Evolutionary conservation across 2,113 vertebrate species (phyloP), one percentile per base, ranked within the genome.

Genomic region (Willisornis vidua): DNA sequence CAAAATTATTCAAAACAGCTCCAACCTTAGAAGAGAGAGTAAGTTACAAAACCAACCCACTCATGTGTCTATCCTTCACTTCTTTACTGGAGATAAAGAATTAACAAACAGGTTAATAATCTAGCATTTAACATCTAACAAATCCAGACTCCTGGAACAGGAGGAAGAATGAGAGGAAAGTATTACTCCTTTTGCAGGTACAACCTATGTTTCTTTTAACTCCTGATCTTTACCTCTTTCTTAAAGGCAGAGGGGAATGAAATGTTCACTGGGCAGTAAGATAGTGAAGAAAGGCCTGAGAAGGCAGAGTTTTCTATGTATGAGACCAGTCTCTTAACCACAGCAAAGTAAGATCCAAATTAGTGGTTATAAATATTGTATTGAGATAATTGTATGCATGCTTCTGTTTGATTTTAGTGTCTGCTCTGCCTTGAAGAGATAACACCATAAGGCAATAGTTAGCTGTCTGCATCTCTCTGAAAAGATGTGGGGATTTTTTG

Each of bases 371-470:
- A 33, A 74, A 54, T 62, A 52, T 26, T 39, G 20, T 14, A 23
- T 12, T 52, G 12, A 85, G 12, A 66, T 45, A 43, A 49, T 51
- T 55, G 28, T 22, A 37, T 0, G 0, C 12, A 15, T 14, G 4
- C 0, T 80, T 1, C 10, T 66, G 6, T 66, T 79, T 45, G 26
- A 76, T 61, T 83, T 90, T 55, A 70, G 7, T 57, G 26, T 49
- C 33, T 73, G 14, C 10, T 57, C 7, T 48, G 17, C 3, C 4
- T 23, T 59, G 43, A 74, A 57, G 14, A 83, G 45, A 67, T 23
- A 92, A 39, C 28, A 59, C 2, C 0, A 0, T 22, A 67, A 59
- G 0, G 0, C 23, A 63, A 15, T 9, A 1, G 0, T 16, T 46
- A 41, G 14, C 7, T 62, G 3, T 37, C 26, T 28, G 3, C 1